Percentiles rank a stretch among this genome's conserved stretches.
Evolutionary conservation across 2,888 invertebrate genomes (phyloP).

Genomic region (Apotomis betuletana): DNA sequence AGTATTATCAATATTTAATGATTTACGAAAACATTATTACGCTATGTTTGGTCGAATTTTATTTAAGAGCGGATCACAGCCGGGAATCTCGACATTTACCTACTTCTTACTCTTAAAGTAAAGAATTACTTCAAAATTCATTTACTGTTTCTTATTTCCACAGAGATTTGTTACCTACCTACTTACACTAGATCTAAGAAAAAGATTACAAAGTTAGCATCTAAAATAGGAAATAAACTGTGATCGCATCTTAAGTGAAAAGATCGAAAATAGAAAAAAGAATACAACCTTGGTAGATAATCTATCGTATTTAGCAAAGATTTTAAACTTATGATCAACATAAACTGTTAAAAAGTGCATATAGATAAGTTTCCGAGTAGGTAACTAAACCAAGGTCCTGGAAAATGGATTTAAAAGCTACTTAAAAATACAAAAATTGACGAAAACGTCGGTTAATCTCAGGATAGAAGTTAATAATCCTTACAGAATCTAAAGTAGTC

Average conservation of each 20-base stretch:
- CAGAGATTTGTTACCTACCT: conserved; percentile 4
- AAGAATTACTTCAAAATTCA: background rate
- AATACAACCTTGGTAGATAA: conserved; percentile 5
- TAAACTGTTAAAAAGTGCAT: conserved; percentile 4
- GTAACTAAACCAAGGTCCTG: conserved; percentile 12
- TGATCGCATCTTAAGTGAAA: conserved; percentile 46
- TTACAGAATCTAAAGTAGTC: conserved; percentile 21
- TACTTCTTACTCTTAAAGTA: conserved; percentile 33
- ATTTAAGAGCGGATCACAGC: conserved; percentile 40
- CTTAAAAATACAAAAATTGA: conserved; percentile 39
- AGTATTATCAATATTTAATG: conserved; percentile 53
- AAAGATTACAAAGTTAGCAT: conserved; percentile 5
- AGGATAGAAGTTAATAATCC: conserved; percentile 29
- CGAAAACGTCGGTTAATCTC: conserved; percentile 32
- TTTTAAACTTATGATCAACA: background rate
- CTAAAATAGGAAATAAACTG: conserved; percentile 19
- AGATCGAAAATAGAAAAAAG: conserved; percentile 37
- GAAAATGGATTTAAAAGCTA: conserved; percentile 37
- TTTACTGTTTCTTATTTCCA: background rate
- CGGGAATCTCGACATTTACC: conserved; percentile 32
- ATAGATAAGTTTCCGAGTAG: conserved; percentile 18
- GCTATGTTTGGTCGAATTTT: conserved; percentile 37
- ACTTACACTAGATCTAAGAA: conserved; percentile 5
- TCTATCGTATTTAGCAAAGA: conserved; percentile 1
- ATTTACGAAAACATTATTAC: conserved; percentile 51